phyloP scores from a whole-genome alignment of 2,113 vertebrate genomes.

The Glaucomys volans region DNA sequence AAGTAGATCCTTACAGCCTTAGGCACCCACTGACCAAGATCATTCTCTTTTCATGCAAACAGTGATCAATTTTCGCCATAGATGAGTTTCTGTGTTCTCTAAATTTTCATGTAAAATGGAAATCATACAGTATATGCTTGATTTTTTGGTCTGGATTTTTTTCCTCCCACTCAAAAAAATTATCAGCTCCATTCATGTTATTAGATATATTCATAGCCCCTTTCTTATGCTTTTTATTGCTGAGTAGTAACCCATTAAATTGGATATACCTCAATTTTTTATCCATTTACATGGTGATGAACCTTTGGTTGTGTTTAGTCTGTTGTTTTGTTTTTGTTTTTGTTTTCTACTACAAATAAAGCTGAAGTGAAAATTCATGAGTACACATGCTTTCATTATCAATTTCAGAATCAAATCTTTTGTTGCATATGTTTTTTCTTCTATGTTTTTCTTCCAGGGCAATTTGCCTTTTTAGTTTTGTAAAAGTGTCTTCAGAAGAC shows the following conservation, averaged over 20 bases:
- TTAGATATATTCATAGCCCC: not conserved
- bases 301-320: not conserved
- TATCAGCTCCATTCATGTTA: not conserved
- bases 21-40: no score
- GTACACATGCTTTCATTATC: not conserved
- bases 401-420: not conserved
- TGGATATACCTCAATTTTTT: not conserved
- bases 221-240: not conserved
- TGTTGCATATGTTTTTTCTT: no score
- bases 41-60: not conserved
- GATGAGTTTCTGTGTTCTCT: not conserved
- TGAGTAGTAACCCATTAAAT: not conserved
- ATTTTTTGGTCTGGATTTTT: not conserved
- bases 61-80: not conserved
- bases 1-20: not conserved
- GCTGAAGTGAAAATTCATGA: not conserved
- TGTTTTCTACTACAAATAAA: not conserved
- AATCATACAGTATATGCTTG: not conserved
- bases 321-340: not conserved
- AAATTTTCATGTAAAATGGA: not conserved
- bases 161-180: not conserved
- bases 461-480: not conserved
- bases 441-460: no score
- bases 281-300: not conserved
- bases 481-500: not conserved